Evolutionary conservation across 2,113 vertebrate species (phyloP).

Genomic region (Ploceus nigricollis): DNA sequence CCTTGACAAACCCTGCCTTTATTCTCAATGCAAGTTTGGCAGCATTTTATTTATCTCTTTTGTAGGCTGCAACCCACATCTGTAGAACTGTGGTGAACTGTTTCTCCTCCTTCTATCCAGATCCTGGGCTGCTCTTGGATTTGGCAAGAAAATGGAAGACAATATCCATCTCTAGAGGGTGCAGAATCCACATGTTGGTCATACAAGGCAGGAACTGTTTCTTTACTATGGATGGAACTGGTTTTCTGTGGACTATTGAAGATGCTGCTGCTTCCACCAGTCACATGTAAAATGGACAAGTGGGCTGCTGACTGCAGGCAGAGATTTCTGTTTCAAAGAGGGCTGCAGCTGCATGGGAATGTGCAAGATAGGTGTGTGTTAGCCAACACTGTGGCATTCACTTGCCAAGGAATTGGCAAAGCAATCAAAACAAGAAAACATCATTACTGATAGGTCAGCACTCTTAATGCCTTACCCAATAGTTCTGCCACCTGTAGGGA

Average conservation of each 20-base stretch:
- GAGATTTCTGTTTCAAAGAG: not conserved
- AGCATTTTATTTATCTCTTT: fast-evolving
- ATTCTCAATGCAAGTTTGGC: fast-evolving
- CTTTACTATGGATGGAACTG: not conserved
- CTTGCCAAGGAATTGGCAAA: not conserved
- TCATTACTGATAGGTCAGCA: not conserved
- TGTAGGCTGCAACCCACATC: not conserved
- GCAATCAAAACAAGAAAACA: not conserved
- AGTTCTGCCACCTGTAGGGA: not conserved
- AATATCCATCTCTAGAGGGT: not conserved
- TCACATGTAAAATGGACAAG: not conserved
- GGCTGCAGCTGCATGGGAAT: not conserved
- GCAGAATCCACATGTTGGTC: not conserved
- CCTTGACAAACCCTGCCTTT: not conserved
- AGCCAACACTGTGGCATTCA: not conserved
- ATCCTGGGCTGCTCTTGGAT: not conserved
- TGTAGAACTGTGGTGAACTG: not conserved
- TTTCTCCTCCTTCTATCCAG: not conserved
- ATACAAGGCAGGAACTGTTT: not conserved
- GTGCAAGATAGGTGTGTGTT: not conserved
- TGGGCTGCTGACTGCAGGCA: not conserved
- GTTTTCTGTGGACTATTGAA: not conserved
- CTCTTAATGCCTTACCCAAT: not conserved
- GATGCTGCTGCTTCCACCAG: not conserved
- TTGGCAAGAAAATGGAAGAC: not conserved